Evolutionary conservation across 2,797 vertebrate species (phyloP).

Genomic region (Hypotaenidia okinawae): DNA sequence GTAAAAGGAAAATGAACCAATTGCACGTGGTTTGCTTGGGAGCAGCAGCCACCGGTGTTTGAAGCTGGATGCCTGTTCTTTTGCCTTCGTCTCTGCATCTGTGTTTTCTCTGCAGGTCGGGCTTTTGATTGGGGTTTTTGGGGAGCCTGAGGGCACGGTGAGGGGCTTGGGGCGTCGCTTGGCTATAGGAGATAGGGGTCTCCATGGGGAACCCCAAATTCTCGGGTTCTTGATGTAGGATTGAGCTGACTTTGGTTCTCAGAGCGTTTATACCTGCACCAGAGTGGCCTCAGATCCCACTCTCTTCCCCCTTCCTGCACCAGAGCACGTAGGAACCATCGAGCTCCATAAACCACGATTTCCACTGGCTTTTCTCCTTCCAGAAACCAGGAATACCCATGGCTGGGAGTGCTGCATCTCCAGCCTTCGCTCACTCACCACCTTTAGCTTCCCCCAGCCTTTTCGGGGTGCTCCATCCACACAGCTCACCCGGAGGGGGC

Average conservation of each 20-base stretch:
- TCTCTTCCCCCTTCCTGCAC: accelerated
- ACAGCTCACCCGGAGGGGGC: neutral
- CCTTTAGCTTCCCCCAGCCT: neutral
- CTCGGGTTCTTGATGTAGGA: accelerated
- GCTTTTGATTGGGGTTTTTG: neutral
- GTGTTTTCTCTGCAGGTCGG: accelerated
- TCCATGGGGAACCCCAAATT: accelerated
- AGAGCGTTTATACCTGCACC: neutral
- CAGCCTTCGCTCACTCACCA: accelerated
- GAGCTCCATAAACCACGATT: neutral
- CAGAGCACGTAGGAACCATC: neutral
- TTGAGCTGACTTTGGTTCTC: neutral
- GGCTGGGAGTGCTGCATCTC: accelerated
- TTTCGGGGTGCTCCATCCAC: accelerated
- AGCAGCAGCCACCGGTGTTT: neutral
- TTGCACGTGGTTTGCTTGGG: accelerated
- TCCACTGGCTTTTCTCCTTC: neutral
- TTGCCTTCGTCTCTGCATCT: neutral
- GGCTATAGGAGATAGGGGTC: neutral
- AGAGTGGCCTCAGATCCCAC: accelerated
- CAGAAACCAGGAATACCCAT: neutral
- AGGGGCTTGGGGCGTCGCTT: neutral
- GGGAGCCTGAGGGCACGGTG: neutral
- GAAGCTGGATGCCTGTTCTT: neutral
- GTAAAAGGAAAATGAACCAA: neutral